A percentile compares a stretch with the other conserved stretches of the same genome.
These are phyloP conservation scores for Aphaenogaster rudis DNA, from an alignment of 1,140 invertebrate genomes.

Conservation along the genomic window DNA sequence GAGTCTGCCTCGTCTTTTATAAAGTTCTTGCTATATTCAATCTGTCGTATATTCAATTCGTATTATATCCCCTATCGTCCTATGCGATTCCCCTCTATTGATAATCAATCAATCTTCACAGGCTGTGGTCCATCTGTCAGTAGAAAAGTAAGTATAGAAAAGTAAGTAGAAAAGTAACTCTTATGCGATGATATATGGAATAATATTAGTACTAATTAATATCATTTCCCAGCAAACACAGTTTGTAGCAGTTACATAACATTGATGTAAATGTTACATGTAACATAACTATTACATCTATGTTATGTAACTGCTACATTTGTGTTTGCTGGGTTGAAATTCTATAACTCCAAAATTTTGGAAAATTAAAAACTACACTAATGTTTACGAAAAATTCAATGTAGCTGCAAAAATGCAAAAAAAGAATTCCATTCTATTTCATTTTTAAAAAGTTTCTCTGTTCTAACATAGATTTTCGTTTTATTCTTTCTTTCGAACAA, in stretches of 20 bases:
- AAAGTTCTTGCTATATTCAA: slow-evolving; percentile 86
- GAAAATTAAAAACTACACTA: neutral
- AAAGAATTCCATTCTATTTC: neutral
- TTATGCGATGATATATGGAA: neutral
- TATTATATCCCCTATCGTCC: neutral
- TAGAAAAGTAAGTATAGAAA: neutral
- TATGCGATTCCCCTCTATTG: neutral
- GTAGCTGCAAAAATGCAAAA: neutral
- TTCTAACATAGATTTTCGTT: neutral
- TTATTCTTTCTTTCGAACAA: neutral
- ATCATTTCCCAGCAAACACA: no score
- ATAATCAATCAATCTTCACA: neutral
- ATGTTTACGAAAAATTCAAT: neutral
- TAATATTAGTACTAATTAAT: neutral
- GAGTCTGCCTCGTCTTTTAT: slow-evolving; percentile 86
- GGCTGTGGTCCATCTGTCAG: neutral
- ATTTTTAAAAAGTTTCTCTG: neutral
- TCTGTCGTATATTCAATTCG: slow-evolving; percentile 66
- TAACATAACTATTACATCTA: no score
- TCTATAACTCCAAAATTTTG: neutral
- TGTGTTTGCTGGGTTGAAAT: neutral
- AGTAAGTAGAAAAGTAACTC: neutral
- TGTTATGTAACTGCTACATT: no score
- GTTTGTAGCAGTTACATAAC: no score
- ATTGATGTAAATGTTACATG: no score